Evolutionary conservation across 2,797 vertebrate genomes (phyloP).

Genomic region (Dermochelys coriacea): DNA sequence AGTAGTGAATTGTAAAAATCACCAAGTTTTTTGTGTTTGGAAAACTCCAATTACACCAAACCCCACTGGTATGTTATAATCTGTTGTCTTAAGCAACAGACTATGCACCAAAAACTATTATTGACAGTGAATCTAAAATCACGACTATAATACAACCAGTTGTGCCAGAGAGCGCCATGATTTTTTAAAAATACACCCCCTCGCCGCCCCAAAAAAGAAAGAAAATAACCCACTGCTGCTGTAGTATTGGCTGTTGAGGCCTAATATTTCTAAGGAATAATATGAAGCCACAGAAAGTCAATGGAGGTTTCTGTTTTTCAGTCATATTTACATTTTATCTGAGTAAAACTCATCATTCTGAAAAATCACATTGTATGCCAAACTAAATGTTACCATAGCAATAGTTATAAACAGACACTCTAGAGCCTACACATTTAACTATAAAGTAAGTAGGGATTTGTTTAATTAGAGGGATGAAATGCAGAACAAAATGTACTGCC

Average conservation of each 20-base stretch:
- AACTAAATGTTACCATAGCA: background rate
- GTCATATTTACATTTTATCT: conserved; percentile 31
- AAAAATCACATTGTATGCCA: background rate
- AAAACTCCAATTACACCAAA: background rate
- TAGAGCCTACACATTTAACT: background rate
- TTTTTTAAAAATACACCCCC: background rate
- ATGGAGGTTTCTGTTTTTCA: background rate
- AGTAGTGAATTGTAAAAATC: background rate
- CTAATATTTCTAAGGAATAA: conserved; percentile 42
- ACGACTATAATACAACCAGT: background rate
- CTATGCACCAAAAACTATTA: background rate
- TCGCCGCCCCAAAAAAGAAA: background rate
- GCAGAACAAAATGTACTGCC: background rate
- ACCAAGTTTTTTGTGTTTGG: background rate
- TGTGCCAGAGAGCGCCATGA: background rate
- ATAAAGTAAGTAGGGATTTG: background rate
- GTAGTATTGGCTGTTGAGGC: conserved; percentile 3
- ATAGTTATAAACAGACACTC: background rate
- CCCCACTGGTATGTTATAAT: background rate
- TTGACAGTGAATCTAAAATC: background rate
- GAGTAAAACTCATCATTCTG: background rate
- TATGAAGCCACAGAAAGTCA: conserved; percentile 28
- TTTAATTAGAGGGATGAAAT: conserved; percentile 15
- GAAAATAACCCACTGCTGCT: background rate
- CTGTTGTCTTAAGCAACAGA: background rate